phyloP scores from a whole-genome alignment of 2,113 vertebrate genomes.

The Sylvia atricapilla region DNA sequence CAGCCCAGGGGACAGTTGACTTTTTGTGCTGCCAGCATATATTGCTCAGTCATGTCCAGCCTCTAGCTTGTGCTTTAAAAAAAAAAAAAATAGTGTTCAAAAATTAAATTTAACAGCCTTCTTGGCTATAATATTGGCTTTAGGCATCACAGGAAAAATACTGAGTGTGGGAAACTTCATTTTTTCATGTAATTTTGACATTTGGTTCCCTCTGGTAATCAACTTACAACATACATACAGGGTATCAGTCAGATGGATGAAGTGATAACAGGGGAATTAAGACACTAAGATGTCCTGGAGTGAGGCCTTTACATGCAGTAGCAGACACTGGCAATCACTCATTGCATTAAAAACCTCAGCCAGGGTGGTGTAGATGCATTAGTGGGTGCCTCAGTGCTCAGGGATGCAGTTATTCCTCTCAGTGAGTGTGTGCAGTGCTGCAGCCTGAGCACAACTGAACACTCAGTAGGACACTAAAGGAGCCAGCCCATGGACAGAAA shows the following conservation, averaged over 20 bases:
- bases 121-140: background rate
- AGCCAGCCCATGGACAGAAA: background rate
- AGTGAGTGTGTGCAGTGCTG: background rate
- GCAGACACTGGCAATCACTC: background rate
- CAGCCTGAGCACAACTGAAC: background rate
- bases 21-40: background rate
- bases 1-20: background rate
- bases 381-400: background rate
- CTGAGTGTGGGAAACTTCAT: background rate
- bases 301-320: background rate
- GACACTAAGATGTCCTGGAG: background rate
- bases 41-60: background rate
- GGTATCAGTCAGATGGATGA: background rate
- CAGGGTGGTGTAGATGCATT: background rate
- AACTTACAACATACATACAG: rapidly evolving
- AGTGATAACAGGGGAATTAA: background rate
- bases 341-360: background rate
- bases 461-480: background rate
- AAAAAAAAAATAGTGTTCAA: background rate
- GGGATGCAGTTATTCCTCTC: background rate
- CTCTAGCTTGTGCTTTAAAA: background rate
- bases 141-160: background rate
- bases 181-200: background rate
- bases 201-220: background rate
- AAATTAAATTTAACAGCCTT: background rate